Evolutionary conservation across 2,113 vertebrate species (phyloP).

Genomic region (Odocoileus virginianus): DNA sequence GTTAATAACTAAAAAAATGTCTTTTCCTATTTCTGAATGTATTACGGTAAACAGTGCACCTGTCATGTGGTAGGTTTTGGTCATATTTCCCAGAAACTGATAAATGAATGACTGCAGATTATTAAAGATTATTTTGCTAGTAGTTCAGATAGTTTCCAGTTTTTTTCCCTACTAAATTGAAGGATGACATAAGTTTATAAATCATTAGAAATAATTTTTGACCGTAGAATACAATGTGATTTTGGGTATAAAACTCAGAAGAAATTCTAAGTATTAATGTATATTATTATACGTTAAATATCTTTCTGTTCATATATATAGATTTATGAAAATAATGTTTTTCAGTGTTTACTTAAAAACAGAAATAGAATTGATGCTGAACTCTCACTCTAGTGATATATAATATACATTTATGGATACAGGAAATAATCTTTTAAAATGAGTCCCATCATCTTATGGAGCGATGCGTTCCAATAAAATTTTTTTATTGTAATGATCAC

Average conservation of each 20-base stretch:
- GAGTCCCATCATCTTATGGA: background rate
- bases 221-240: background rate
- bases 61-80: background rate
- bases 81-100: background rate
- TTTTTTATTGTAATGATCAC: background rate
- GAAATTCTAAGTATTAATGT: background rate
- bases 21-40: background rate
- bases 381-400: background rate
- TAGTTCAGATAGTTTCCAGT: background rate
- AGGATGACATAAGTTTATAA: background rate
- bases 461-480: background rate
- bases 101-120: background rate
- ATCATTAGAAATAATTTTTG: background rate
- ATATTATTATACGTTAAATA: background rate
- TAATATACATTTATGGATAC: background rate
- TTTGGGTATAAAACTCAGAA: background rate
- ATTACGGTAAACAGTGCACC: background rate
- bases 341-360: background rate
- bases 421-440: background rate
- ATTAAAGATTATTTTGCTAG: background rate
- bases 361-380: background rate
- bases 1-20: background rate
- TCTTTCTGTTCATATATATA: background rate
- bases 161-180: background rate
- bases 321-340: background rate